Conservation (phyloP, 2,797 vertebrate genomes). For the Crocodylus rhombifer region DNA sequence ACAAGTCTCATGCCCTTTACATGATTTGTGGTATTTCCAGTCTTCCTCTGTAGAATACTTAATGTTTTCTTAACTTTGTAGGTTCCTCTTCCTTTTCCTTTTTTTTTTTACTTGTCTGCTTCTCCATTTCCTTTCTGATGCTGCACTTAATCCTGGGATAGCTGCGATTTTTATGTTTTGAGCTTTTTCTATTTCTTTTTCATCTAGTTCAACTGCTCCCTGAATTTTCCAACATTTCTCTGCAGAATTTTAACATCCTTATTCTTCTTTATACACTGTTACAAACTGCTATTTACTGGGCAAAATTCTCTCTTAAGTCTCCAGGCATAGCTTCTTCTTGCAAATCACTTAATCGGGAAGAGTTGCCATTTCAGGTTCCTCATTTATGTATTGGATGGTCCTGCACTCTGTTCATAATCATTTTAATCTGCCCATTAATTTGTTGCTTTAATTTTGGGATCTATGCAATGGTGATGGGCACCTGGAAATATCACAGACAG, state of each 20-base stretch:
- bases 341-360: not conserved
- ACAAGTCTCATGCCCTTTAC: not conserved
- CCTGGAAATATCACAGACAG: not conserved
- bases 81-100: not conserved
- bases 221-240: not conserved
- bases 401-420: not conserved
- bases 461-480: not conserved
- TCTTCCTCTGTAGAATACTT: not conserved
- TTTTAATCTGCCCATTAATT: slow-evolving; percentile 5
- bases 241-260: not conserved
- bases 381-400: not conserved
- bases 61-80: not conserved
- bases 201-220: not conserved
- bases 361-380: not conserved
- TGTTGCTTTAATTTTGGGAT: slow-evolving; percentile 27
- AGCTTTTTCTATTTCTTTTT: not conserved
- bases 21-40: not conserved
- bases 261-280: not conserved
- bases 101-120: not conserved
- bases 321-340: not conserved
- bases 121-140: not conserved
- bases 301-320: not conserved
- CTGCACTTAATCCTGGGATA: not conserved
- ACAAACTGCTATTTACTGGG: not conserved
- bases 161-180: too few relatives aligned